These are phyloP conservation scores for Colletes gigas DNA, from an alignment of 1,140 invertebrate genomes.

Conservation along the genomic window DNA sequence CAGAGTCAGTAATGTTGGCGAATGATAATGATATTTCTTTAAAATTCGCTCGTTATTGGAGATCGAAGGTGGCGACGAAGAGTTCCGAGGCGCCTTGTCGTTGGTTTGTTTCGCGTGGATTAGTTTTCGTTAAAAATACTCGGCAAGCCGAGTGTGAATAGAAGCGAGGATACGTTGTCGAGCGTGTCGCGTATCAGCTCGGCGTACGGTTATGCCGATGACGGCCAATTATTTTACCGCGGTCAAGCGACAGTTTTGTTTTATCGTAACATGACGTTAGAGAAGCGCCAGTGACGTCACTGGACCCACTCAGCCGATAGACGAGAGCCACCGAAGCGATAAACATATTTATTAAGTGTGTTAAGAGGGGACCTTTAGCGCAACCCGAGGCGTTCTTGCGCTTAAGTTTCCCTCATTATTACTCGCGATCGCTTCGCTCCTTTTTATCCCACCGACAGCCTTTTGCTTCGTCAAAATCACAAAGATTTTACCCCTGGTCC, in stretches of 20 bases:
- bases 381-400: constrained; percentile 60
- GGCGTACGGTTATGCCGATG: background rate
- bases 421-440: constrained; percentile 36
- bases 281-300: constrained; percentile 73
- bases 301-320: constrained; percentile 72
- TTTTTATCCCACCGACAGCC: constrained; percentile 37
- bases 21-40: background rate
- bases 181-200: background rate
- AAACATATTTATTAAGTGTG: constrained; percentile 73
- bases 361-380: constrained; percentile 65
- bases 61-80: too few relatives aligned
- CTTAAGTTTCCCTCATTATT: constrained; percentile 60
- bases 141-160: constrained; percentile 26
- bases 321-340: constrained; percentile 67
- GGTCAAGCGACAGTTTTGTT: constrained; percentile 60
- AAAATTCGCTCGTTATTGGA: background rate
- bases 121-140: constrained; percentile 33
- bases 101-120: background rate
- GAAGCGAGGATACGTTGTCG: constrained; percentile 43
- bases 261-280: constrained; percentile 71
- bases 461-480: constrained; percentile 19
- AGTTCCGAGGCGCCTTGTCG: background rate
- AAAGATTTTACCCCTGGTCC: background rate
- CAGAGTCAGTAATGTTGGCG: background rate
- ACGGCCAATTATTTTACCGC: constrained; percentile 59